These are phyloP conservation scores for Dicranocentrus wangi DNA, from an alignment of 2,888 invertebrate species.

Conservation along the genomic window DNA sequence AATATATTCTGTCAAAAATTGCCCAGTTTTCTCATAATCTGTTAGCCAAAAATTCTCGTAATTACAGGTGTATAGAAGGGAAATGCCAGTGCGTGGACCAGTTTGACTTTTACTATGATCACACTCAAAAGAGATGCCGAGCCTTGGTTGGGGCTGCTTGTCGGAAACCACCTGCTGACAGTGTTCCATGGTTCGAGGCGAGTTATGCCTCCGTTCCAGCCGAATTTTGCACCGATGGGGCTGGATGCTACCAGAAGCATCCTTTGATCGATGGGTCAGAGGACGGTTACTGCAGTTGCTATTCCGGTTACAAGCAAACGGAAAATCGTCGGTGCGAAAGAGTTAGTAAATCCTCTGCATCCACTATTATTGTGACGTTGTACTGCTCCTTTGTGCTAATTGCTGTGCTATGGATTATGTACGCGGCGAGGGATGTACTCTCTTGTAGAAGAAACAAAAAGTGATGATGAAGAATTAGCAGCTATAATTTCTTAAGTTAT, in stretches of 20 bases:
- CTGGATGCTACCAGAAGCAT: neutral
- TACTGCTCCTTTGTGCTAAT: neutral
- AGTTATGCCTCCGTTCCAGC: slow-evolving; percentile 4
- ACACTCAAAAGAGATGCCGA: neutral
- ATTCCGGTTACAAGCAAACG: slow-evolving; percentile 10
- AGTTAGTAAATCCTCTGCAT: neutral
- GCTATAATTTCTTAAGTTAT: neutral
- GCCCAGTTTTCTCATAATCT: too few relatives aligned
- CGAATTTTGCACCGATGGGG: neutral
- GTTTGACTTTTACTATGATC: neutral
- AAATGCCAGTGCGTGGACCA: slow-evolving; percentile 3
- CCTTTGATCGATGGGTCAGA: neutral
- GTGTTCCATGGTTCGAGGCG: neutral
- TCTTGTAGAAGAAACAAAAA: slow-evolving; percentile 1
- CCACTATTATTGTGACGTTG: neutral
- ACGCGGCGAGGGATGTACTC: neutral
- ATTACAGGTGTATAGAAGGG: neutral
- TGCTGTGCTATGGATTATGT: neutral
- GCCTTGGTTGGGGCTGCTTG: neutral
- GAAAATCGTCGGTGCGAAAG: neutral
- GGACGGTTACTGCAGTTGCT: neutral
- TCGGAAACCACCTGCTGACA: neutral
- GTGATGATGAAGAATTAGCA: neutral
- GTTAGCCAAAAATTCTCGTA: too few relatives aligned
- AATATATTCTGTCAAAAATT: too few relatives aligned